Conservation (phyloP, 2,113 vertebrate genomes). For the Phaethon lepturus region DNA sequence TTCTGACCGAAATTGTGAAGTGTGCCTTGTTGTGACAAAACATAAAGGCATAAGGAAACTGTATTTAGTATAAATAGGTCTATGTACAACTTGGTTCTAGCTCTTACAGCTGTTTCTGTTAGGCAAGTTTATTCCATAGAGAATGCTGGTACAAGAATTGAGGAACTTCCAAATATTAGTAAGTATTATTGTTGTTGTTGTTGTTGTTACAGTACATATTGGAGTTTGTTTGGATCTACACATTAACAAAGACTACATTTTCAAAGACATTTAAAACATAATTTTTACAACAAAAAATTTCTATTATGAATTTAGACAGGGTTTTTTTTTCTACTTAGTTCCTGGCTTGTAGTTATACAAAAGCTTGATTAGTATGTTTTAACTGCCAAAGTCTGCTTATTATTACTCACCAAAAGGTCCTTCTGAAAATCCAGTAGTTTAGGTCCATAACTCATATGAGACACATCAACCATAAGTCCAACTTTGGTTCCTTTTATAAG, state of each 20-base stretch:
- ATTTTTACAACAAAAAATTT: not conserved
- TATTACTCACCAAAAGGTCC: conserved; percentile 77
- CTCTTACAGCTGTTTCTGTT: not conserved
- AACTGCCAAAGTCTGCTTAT: not conserved
- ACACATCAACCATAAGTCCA: conserved; percentile 76
- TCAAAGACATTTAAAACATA: not conserved
- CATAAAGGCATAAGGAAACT: not conserved
- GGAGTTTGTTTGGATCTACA: not conserved
- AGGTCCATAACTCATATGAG: conserved; percentile 45
- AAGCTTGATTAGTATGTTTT: not conserved
- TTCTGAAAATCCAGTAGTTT: conserved; percentile 72
- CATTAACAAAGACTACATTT: not conserved
- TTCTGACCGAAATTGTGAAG: not conserved
- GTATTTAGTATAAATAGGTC: not conserved
- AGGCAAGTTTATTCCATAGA: not conserved
- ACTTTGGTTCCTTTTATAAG: conserved; percentile 77
- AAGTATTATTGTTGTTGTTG: not conserved
- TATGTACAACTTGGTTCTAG: not conserved
- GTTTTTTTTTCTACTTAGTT: not conserved
- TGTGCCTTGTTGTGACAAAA: not conserved
- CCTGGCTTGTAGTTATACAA: not conserved
- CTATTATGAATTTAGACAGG: not conserved
- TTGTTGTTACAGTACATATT: not conserved
- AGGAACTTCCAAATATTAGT: not conserved
- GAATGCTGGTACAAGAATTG: not conserved